Conservation (phyloP, 1,140 invertebrate genomes). For the Heliconius himera region DNA sequence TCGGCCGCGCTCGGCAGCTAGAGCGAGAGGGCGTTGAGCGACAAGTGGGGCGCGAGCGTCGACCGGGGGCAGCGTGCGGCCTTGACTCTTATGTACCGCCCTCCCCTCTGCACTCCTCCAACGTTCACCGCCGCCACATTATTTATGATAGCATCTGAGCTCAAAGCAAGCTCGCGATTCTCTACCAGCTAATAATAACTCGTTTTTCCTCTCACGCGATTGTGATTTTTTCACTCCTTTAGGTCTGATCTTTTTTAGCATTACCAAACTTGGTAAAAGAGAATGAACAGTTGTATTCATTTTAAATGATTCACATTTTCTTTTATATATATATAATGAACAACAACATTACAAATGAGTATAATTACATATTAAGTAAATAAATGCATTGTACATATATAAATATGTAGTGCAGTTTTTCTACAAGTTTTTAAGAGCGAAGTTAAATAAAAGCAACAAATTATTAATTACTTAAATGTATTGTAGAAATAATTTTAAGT, state of each 20-base stretch:
- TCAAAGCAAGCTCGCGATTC: slow-evolving; percentile 75
- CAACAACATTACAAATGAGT: neutral
- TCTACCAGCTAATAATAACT: slow-evolving; percentile 79
- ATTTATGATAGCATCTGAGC: slow-evolving; percentile 80
- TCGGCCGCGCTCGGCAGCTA: slow-evolving; percentile 61
- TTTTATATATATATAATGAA: neutral
- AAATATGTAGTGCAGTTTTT: too few relatives aligned
- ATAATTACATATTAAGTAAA: neutral
- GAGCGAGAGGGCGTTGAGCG: slow-evolving; percentile 64
- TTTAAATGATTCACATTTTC: neutral
- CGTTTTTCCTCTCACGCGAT: slow-evolving; percentile 80
- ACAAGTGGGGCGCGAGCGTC: slow-evolving; percentile 76
- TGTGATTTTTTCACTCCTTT: slow-evolving; percentile 65
- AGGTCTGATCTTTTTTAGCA: slow-evolving; percentile 40
- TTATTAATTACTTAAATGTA: neutral
- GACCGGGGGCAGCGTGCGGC: slow-evolving; percentile 86
- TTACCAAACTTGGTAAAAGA: slow-evolving; percentile 43
- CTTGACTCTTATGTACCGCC: slow-evolving; percentile 83
- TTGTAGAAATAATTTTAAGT: neutral
- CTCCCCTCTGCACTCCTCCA: slow-evolving; percentile 50
- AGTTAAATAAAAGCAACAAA: neutral
- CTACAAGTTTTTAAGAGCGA: neutral
- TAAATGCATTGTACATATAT: neutral
- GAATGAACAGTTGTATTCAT: neutral
- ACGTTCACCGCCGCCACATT: slow-evolving; percentile 71